A percentile compares a stretch with the other conserved stretches of the same genome.
Evolutionary conservation across 2,797 vertebrate genomes (phyloP).

Genomic region (Ammospiza maritima): DNA sequence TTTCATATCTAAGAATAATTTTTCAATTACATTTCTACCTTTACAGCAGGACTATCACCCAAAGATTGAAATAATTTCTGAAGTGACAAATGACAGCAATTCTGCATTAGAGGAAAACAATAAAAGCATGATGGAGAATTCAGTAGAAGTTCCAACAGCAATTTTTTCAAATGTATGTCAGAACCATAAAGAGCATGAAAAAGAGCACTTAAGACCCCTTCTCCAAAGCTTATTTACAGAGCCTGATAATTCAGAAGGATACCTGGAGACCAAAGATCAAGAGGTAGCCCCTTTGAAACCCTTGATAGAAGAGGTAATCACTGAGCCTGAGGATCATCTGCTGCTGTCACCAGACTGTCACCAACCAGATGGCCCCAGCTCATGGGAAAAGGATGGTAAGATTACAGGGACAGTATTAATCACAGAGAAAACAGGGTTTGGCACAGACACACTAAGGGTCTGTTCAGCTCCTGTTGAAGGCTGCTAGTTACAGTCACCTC

Average conservation of each 20-base stretch:
- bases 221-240: constrained; percentile 16
- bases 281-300: neutral
- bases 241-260: neutral
- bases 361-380: neutral
- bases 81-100: constrained; percentile 56
- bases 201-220: neutral
- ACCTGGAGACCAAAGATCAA: neutral
- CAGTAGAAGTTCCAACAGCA: neutral
- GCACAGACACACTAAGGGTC: neutral
- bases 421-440: neutral
- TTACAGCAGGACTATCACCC: constrained; percentile 71
- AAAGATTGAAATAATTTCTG: constrained; percentile 84
- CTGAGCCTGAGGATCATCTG: neutral
- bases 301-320: constrained; percentile 70
- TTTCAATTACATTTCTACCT: neutral
- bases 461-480: neutral
- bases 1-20: neutral
- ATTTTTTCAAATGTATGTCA: constrained; percentile 49
- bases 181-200: neutral
- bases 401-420: neutral
- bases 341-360: neutral
- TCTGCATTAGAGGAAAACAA: constrained; percentile 8
- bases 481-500: neutral
- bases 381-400: neutral
- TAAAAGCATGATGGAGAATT: neutral